A percentile compares a stretch with the other conserved stretches of the same genome.
phyloP scores from a whole-genome alignment of 2,113 vertebrate species.

The Thunnus thynnus region DNA sequence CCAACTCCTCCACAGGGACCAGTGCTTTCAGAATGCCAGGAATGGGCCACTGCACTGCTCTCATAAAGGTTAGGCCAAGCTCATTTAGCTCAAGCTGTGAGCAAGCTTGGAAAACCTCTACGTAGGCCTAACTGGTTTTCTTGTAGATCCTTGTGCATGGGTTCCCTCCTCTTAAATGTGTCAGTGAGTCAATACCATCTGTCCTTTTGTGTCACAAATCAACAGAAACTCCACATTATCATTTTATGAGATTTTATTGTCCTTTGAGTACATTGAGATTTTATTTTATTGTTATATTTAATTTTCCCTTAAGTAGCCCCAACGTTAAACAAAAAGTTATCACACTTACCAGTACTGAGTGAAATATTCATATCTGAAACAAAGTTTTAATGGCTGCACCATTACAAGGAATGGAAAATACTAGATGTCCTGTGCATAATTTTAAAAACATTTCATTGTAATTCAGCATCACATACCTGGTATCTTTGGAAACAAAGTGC shows the following conservation, averaged over 20 bases:
- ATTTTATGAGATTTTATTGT: neutral
- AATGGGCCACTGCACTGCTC: slow-evolving; percentile 93
- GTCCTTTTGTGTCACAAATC: neutral
- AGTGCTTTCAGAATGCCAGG: slow-evolving; percentile 80
- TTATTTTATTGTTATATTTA: too few relatives aligned
- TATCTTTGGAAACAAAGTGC: too few relatives aligned
- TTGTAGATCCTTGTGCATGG: slow-evolving; percentile 25
- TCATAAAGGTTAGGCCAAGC: slow-evolving; percentile 91
- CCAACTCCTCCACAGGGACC: slow-evolving; percentile 62
- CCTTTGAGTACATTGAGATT: too few relatives aligned
- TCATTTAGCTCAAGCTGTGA: slow-evolving; percentile 58
- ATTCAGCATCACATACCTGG: too few relatives aligned
- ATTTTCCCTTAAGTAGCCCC: too few relatives aligned
- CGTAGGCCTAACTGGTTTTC: slow-evolving; percentile 39
- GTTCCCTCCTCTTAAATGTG: slow-evolving; percentile 11
- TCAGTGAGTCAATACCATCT: neutral
- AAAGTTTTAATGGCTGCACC: too few relatives aligned
- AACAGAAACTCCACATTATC: neutral
- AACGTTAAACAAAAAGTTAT: too few relatives aligned
- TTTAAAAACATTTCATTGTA: too few relatives aligned
- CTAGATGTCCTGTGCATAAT: too few relatives aligned
- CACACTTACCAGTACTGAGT: too few relatives aligned
- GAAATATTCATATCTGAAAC: too few relatives aligned
- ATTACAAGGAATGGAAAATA: too few relatives aligned
- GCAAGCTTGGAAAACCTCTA: slow-evolving; percentile 31